phyloP scores from a whole-genome alignment of 2,888 invertebrate species.

The Amiota communis region DNA sequence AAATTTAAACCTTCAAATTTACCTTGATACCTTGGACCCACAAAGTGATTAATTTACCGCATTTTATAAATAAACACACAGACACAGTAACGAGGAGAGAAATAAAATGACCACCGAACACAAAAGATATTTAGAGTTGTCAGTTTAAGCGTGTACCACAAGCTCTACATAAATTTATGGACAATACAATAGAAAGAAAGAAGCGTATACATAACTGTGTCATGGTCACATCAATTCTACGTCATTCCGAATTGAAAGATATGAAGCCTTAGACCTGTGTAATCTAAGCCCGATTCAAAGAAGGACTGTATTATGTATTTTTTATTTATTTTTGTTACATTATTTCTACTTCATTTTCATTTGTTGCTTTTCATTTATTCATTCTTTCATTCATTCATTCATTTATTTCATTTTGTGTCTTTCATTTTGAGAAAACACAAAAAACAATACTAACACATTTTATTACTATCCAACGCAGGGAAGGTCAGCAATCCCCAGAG shows the following conservation, averaged over 20 bases:
- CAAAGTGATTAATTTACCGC: not conserved
- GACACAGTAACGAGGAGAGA: too few species aligned
- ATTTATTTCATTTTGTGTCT: conserved; percentile 12
- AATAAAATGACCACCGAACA: too few species aligned
- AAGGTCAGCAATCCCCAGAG: conserved; percentile 79
- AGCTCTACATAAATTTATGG: conserved; percentile 12
- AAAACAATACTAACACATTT: conserved; percentile 1
- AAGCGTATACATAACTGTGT: not conserved
- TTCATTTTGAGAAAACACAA: conserved; percentile 11
- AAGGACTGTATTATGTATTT: too few species aligned
- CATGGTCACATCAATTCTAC: not conserved
- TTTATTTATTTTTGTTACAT: not conserved
- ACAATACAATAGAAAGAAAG: not conserved
- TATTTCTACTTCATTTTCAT: not conserved
- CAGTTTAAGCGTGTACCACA: too few species aligned
- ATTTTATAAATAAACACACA: too few species aligned
- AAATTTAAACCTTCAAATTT: conserved; percentile 7
- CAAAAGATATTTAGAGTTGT: too few species aligned
- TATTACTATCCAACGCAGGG: conserved; percentile 53
- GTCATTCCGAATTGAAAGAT: not conserved
- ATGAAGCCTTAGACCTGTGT: not conserved
- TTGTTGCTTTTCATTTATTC: not conserved
- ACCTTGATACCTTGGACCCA: not conserved
- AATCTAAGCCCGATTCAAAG: too few species aligned
- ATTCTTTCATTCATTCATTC: not conserved